Conservation (phyloP, 2,888 invertebrate genomes). For the Tridacna crocea region DNA sequence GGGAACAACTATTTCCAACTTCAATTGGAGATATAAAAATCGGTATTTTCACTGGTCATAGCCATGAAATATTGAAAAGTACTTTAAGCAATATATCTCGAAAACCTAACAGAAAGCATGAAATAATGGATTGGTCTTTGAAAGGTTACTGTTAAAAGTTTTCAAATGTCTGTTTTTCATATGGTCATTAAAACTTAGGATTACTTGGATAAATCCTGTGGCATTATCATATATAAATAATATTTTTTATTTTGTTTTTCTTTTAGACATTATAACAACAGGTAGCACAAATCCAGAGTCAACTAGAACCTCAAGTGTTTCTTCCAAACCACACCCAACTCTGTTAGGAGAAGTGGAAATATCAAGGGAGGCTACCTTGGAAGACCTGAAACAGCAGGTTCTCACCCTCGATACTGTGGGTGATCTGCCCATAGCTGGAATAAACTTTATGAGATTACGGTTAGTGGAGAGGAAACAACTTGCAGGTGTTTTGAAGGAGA, state of each 20-base stretch:
- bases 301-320: constrained; percentile 30
- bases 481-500: constrained; percentile 68
- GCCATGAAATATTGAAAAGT: no score
- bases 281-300: constrained; percentile 19
- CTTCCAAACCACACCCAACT: constrained; percentile 35
- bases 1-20: no score
- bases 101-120: no score
- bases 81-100: no score
- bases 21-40: no score
- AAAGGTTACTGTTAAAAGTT: no score
- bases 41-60: no score
- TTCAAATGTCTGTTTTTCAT: no score
- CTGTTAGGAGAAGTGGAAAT: constrained; percentile 79
- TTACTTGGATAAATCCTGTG: no score
- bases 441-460: constrained; percentile 73
- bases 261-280: constrained; percentile 16
- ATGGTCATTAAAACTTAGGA: no score
- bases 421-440: constrained; percentile 66
- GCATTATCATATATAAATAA: no score
- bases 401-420: constrained; percentile 69
- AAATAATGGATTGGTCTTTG: no score
- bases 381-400: constrained; percentile 78
- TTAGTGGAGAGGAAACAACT: constrained; percentile 68
- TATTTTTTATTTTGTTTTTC: neutral
- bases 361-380: constrained; percentile 76